Evolutionary conservation across 2,113 vertebrate species (phyloP), one percentile per base, ranked within the genome.

Genomic region (Cephalopterus ornatus): DNA sequence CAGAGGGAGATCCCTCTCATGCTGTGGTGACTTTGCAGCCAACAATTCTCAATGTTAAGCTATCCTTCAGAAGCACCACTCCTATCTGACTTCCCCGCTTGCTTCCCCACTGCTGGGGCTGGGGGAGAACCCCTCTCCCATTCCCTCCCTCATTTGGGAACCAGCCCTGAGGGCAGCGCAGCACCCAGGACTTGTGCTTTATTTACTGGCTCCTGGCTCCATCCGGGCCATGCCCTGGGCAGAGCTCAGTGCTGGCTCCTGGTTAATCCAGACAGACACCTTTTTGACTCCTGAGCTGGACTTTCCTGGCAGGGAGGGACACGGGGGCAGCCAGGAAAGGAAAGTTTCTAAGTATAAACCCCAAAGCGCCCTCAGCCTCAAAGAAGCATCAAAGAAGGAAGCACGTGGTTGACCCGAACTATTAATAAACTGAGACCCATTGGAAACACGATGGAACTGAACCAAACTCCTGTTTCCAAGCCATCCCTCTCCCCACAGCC

Each of bases 331-430:
- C 71, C 75, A 92, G 85, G 79, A 95, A 94, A 88, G 74, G 75
- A 95, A 92, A 79, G 28, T 76, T 89, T 83, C 83, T 80, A 93
- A 95, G 18, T 82, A 88, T 92, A 88, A 83, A 68, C 42, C 41
- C 58, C 49, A 65, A 74, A 65, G 56, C 3, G 2, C 47, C 53
- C 39, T 85, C 78, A 83, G 85, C 42, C 80, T 84, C 10, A 3
- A 72, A 49, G 35, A 88, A 85, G 18, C 32, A 71, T 88, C 82
- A 66, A 59, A 86, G 46, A 14, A 68, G 82, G 46, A 91, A 59
- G 61, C 70, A 58, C 2, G 0, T 3, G 37, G 19, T 39, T 90
- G 85, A 93, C 78, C 58, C 3, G 0, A 79, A 44, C 78, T 88
- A 68, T 94, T 92, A 82, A 79, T 90, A 92, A 76, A 65, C 49